Evolutionary conservation across 2,113 vertebrate genomes (phyloP).

Genomic region (Elachura formosa): DNA sequence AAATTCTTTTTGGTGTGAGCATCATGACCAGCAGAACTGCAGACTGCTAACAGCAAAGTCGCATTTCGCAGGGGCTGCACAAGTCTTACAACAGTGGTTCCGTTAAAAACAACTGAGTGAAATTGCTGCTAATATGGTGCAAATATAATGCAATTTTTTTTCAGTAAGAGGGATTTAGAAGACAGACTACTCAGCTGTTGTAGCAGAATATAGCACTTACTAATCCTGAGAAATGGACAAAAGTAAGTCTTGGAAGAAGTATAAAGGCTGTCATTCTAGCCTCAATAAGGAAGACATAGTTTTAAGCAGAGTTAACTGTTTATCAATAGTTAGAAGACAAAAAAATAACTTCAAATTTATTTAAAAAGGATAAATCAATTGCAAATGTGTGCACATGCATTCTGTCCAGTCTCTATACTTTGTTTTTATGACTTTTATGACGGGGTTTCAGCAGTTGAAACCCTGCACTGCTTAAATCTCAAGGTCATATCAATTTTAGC

Average conservation of each 20-base stretch:
- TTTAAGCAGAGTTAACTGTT: not conserved
- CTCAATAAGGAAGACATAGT: not conserved
- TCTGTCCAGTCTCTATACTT: rapidly evolving
- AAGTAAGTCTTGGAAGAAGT: not conserved
- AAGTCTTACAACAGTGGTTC: not conserved
- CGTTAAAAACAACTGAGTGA: not conserved
- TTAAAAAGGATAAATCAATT: not conserved
- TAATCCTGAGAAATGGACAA: not conserved
- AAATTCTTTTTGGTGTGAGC: not conserved
- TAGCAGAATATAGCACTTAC: not conserved
- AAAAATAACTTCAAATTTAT: not conserved
- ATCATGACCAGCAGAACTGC: not conserved
- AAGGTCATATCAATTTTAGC: not conserved
- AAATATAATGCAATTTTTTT: too few species aligned
- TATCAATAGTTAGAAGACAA: not conserved
- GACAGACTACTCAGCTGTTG: not conserved
- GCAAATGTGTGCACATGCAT: not conserved
- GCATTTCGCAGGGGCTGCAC: not conserved
- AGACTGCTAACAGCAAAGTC: not conserved
- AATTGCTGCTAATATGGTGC: not conserved
- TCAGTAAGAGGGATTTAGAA: not conserved
- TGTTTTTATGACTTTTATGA: not conserved
- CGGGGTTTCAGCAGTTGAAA: not conserved
- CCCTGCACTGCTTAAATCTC: not conserved
- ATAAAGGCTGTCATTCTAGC: not conserved